Base-by-base conservation (phyloP, 2,113 vertebrate genomes). In the Excalfactoria chinensis region DNA sequence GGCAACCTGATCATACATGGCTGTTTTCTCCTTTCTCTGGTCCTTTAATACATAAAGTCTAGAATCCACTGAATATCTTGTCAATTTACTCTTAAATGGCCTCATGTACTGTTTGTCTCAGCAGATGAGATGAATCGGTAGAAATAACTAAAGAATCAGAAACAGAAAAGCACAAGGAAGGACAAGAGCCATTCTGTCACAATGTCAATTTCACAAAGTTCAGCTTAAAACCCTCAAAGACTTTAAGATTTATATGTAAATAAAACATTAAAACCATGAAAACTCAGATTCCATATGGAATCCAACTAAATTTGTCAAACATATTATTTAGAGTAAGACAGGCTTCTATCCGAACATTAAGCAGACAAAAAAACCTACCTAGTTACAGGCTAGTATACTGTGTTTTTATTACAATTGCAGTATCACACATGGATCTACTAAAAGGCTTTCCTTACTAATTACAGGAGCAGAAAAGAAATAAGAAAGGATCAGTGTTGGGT, bases 201-300 rank as follows among this genome's bases (percentile, higher is more conserved):
- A 66, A 44, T 30, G 26, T 2, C 0, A 4, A 71, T 49, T 63
- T 62, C 58, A 60, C 18, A 14, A 60, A 60, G 12, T 22, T 56
- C 14, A 20, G 44, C n/a, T 58, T 37, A 44, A 75, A 18, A 35
- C 21, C 34, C 34, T 60, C 34, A 23, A 35, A 35, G 8, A 4
- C 13, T 73, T 32, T 7, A 58, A 23, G 6, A 2, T 2, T 3
- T 25, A 56, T 49, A 49, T 3, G 48, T 48, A 43, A 75, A 75
- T 19, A 37, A 82, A 91, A 69, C 9, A 6, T 10, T 75, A 6
- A 76, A 53, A 51, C 5, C 7, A 66, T 8, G 40, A 79, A 69
- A 72, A 51, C 30, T 3, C 44, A 1, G 3, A 1, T 3, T 37
- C 3, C 1, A 0, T 12, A 46, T 10, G 18, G 17, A 56, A 40